These are phyloP conservation scores for Drosophila pachea DNA, from an alignment of 1,140 invertebrate species.

Conservation along the genomic window DNA sequence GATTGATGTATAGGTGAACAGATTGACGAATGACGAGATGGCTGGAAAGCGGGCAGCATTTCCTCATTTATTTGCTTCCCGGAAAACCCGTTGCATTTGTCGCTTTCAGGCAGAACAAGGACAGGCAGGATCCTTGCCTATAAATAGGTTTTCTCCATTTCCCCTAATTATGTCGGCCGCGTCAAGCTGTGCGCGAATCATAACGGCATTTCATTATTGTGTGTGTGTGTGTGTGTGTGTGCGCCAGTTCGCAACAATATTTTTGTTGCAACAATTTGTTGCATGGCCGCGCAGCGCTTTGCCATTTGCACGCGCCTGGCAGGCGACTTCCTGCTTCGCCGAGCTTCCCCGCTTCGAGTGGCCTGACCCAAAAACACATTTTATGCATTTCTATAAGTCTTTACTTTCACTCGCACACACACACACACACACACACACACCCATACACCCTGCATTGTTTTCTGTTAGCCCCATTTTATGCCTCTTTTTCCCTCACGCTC, in stretches of 20 bases:
- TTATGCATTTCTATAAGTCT: slow-evolving; percentile 52
- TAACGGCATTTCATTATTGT: slow-evolving; percentile 70
- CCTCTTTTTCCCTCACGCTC: slow-evolving; percentile 50
- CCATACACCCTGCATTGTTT: slow-evolving; percentile 52
- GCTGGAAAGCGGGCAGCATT: too few species aligned
- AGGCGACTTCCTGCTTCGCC: slow-evolving; percentile 44
- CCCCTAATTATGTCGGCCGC: slow-evolving; percentile 48
- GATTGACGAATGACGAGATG: too few species aligned
- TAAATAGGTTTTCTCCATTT: slow-evolving; percentile 52
- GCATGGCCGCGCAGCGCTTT: slow-evolving; percentile 43
- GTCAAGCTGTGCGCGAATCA: slow-evolving; percentile 42
- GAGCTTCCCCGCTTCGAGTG: slow-evolving; percentile 57
- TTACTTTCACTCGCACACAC: slow-evolving; percentile 66
- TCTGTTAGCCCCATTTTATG: slow-evolving; percentile 64
- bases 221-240: slow-evolving; percentile 18
- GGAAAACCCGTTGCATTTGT: slow-evolving; percentile 2
- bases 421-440: slow-evolving; percentile 26
- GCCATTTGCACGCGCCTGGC: slow-evolving; percentile 2
- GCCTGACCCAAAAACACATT: slow-evolving; percentile 78
- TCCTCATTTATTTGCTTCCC: too few species aligned
- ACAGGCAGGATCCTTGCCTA: too few species aligned
- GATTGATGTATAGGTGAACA: too few species aligned
- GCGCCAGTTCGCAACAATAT: slow-evolving; percentile 71
- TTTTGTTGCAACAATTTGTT: slow-evolving; percentile 61
- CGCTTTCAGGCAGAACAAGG: slow-evolving; percentile 23